These are phyloP conservation scores for Seriola quinqueradiata DNA, from an alignment of 2,113 vertebrate genomes.

Conservation along the genomic window DNA sequence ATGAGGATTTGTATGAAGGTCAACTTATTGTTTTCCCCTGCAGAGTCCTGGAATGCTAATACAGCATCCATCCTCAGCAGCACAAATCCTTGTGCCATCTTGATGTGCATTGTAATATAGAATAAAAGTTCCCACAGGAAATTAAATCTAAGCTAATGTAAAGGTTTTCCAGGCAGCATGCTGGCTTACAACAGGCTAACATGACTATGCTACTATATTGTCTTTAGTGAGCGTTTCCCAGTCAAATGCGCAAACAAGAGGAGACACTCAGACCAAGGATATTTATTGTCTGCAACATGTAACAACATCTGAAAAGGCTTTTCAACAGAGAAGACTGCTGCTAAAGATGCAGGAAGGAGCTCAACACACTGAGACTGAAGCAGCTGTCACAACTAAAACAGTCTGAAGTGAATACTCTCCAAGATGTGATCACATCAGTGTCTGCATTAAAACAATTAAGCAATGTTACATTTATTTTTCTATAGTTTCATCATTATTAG, in stretches of 20 bases:
- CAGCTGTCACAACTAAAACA: slow-evolving; percentile 4
- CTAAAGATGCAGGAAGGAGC: slow-evolving; percentile 6
- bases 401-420: neutral
- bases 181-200: neutral
- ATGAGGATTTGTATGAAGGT: neutral
- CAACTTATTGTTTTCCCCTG: neutral
- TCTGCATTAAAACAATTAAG: neutral
- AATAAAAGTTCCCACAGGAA: neutral
- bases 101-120: neutral
- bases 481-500: slow-evolving; percentile 10
- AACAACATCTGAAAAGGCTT: slow-evolving; percentile 20
- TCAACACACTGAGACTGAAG: slow-evolving; percentile 9
- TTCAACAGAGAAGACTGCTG: neutral
- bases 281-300: slow-evolving; percentile 2
- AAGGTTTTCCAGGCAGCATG: neutral
- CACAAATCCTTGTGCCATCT: neutral
- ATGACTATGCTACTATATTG: neutral
- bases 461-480: slow-evolving; percentile 14
- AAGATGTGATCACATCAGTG: slow-evolving; percentile 12
- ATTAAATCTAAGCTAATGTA: neutral
- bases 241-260: neutral
- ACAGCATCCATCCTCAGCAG: neutral
- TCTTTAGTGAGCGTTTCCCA: neutral
- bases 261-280: slow-evolving; percentile 1
- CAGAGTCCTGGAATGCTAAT: neutral